phyloP scores from a whole-genome alignment of 1,140 invertebrate genomes.

The Zaprionus tsacasi region DNA sequence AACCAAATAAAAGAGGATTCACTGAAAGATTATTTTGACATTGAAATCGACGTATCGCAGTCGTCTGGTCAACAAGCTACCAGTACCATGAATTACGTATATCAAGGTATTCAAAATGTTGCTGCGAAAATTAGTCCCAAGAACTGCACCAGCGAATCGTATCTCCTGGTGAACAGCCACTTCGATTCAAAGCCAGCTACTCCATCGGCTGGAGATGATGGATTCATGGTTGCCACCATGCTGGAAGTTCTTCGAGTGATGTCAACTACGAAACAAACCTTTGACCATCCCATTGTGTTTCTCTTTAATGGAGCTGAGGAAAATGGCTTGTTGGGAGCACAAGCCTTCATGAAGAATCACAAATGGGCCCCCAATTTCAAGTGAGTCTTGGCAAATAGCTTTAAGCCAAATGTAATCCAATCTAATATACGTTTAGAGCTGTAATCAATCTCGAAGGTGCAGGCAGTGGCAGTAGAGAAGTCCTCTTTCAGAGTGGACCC shows the following conservation, averaged over 20 bases:
- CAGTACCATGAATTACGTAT: slow-evolving; percentile 90
- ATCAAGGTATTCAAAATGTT: slow-evolving; percentile 90
- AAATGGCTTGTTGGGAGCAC: slow-evolving; percentile 86
- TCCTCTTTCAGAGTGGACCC: slow-evolving; percentile 97
- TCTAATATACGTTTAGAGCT: slow-evolving; percentile 86
- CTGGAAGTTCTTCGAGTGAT: slow-evolving; percentile 89
- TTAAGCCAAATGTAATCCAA: slow-evolving; percentile 87
- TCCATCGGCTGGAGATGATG: slow-evolving; percentile 87
- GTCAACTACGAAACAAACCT: slow-evolving; percentile 44
- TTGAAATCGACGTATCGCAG: slow-evolving; percentile 83
- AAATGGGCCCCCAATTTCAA: slow-evolving; percentile 88
- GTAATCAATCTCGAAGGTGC: slow-evolving; percentile 98
- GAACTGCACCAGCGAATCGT: slow-evolving; percentile 53
- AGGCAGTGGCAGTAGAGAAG: slow-evolving; percentile 95
- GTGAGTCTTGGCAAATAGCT: slow-evolving; percentile 26
- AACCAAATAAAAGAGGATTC: slow-evolving; percentile 51
- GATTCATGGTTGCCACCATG: slow-evolving; percentile 96
- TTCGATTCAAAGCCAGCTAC: slow-evolving; percentile 95
- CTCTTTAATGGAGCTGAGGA: slow-evolving; percentile 95
- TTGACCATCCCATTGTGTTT: slow-evolving; percentile 87
- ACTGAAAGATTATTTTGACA: slow-evolving; percentile 55
- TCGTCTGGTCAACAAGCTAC: slow-evolving; percentile 90
- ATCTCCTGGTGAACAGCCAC: slow-evolving; percentile 96
- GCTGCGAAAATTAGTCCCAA: slow-evolving; percentile 89
- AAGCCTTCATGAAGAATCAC: slow-evolving; percentile 92